phyloP scores from a whole-genome alignment of 2,113 vertebrate genomes.

The Aegypius monachus region DNA sequence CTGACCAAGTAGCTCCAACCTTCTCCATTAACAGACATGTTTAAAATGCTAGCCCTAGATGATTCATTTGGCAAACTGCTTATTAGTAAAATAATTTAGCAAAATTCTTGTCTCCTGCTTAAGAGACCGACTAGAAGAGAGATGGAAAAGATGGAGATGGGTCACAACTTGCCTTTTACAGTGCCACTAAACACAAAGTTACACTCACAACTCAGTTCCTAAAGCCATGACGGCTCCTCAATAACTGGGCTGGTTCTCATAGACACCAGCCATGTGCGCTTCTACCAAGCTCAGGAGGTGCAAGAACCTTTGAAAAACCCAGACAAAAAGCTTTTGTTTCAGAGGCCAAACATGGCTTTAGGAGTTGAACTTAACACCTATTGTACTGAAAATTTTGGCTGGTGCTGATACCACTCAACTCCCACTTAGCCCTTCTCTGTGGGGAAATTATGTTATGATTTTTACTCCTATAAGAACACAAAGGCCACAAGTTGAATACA shows the following conservation, averaged over 20 bases:
- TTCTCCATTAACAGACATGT: neutral
- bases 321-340: conserved; percentile 15
- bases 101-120: neutral
- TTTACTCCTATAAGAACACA: neutral
- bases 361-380: neutral
- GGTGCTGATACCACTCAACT: neutral
- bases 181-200: neutral
- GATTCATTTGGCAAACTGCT: neutral
- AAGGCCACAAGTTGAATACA: conserved; percentile 3
- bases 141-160: neutral
- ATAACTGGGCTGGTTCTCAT: neutral
- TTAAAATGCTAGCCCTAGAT: neutral
- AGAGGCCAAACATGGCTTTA: neutral
- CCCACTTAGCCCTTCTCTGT: neutral
- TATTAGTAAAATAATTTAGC: neutral
- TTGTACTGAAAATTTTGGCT: conserved; percentile 4
- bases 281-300: neutral
- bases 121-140: neutral
- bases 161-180: neutral
- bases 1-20: neutral
- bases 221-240: neutral
- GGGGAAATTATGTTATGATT: neutral
- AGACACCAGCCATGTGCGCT: neutral
- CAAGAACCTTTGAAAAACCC: neutral
- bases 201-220: neutral